A percentile compares a stretch with the other conserved stretches of the same genome.
These are phyloP conservation scores for Balanococcus diminutus DNA, from an alignment of 2,888 invertebrate genomes.

Conservation along the genomic window DNA sequence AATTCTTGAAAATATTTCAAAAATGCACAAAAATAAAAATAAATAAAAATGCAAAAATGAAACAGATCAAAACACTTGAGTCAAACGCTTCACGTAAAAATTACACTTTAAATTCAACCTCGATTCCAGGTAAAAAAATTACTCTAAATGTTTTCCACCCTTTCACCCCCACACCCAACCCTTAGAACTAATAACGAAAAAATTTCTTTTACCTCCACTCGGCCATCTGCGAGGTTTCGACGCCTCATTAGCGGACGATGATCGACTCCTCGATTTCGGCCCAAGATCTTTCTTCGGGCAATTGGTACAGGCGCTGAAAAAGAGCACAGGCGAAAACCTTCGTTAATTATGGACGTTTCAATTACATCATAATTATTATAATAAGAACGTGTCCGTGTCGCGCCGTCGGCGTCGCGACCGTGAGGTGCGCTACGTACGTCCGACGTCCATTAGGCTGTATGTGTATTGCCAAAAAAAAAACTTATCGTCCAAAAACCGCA, in stretches of 20 bases:
- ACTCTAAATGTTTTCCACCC: too few relatives aligned
- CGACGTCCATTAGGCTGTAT: neutral
- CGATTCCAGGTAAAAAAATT: too few relatives aligned
- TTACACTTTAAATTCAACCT: too few relatives aligned
- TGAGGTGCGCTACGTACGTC: neutral
- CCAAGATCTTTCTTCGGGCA: slow-evolving; percentile 68
- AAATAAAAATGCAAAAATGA: too few relatives aligned
- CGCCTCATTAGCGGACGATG: slow-evolving; percentile 75
- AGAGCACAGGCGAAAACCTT: neutral
- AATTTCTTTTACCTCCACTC: slow-evolving; percentile 63
- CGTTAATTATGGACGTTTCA: neutral
- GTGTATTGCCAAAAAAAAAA: slow-evolving; percentile 1
- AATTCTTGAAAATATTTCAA: too few relatives aligned
- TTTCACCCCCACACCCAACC: neutral
- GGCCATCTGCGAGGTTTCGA: slow-evolving; percentile 71
- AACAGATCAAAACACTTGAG: too few relatives aligned
- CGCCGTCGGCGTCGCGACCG: neutral
- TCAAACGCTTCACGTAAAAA: too few relatives aligned
- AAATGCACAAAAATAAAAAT: too few relatives aligned
- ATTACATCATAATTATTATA: neutral
- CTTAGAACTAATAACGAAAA: neutral
- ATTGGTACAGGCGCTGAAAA: slow-evolving; percentile 62
- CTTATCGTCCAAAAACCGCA: slow-evolving; percentile 8
- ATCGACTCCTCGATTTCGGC: slow-evolving; percentile 70
- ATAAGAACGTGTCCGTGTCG: neutral